Percentiles rank a stretch among this genome's conserved stretches.
phyloP scores from a whole-genome alignment of 37 sponge, comb jelly and placozoan species.

The Beroe forskalii region DNA sequence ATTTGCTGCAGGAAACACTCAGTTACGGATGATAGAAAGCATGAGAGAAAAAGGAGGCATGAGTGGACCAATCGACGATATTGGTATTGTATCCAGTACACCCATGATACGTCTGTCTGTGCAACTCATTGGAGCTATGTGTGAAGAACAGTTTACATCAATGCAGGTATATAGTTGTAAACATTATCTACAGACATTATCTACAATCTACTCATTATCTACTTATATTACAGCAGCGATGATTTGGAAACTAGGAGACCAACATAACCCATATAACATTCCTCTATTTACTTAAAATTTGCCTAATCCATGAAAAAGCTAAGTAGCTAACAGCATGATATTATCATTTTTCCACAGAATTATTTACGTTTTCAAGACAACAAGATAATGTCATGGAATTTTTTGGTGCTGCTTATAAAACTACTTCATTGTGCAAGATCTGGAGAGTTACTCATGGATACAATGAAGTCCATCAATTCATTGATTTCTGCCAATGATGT shows the following conservation, averaged over 20 bases:
- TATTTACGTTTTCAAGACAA: constrained; percentile 53
- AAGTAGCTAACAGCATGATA: too few relatives aligned
- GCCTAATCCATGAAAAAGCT: too few relatives aligned
- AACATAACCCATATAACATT: too few relatives aligned
- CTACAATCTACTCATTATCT: too few relatives aligned
- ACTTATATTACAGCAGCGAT: too few relatives aligned
- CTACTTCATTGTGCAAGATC: constrained; percentile 58
- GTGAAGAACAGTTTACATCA: constrained; percentile 26
- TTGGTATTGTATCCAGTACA: constrained; percentile 53
- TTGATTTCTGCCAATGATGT: constrained; percentile 51
- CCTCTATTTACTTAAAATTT: too few relatives aligned
- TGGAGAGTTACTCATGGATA: constrained; percentile 48
- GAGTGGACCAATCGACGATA: neutral
- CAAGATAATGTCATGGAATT: constrained; percentile 29
- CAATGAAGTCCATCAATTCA: constrained; percentile 23
- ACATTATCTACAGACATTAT: too few relatives aligned
- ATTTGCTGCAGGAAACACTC: constrained; percentile 47
- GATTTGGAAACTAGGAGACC: too few relatives aligned
- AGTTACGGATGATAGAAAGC: constrained; percentile 27
- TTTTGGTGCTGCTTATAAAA: constrained; percentile 43
- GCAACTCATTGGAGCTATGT: constrained; percentile 61
- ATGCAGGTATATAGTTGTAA: constrained; percentile 17
- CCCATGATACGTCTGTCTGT: constrained; percentile 33
- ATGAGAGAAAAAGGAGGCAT: constrained; percentile 26
- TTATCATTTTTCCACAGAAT: constrained; percentile 18